These are phyloP conservation scores for Odontesthes bonariensis DNA, from an alignment of 2,113 vertebrate species.

Conservation along the genomic window DNA sequence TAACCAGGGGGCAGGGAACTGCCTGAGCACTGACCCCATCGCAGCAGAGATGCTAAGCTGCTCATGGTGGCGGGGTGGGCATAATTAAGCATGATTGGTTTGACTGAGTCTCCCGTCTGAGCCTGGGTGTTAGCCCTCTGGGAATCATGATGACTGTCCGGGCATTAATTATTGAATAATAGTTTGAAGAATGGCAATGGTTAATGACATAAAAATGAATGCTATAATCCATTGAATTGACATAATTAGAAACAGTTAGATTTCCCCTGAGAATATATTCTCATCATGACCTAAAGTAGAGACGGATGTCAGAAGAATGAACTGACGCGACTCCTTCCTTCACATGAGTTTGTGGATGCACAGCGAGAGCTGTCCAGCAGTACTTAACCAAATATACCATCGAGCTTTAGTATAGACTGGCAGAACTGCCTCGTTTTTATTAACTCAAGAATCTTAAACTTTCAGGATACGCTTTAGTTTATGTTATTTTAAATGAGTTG, in stretches of 20 bases:
- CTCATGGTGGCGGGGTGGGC: constrained; percentile 28
- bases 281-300: constrained; percentile 54
- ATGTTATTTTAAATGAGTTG: constrained; percentile 20
- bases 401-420: constrained; percentile 7
- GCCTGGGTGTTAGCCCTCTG: constrained; percentile 60
- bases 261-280: constrained; percentile 61
- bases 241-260: constrained; percentile 72
- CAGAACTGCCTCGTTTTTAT: not conserved
- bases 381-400: not conserved
- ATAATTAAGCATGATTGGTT: constrained; percentile 66
- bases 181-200: constrained; percentile 58
- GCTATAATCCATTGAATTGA: constrained; percentile 67
- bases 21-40: constrained; percentile 56
- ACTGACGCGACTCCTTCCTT: constrained; percentile 22
- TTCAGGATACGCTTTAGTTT: not conserved
- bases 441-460: not conserved
- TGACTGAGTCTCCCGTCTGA: constrained; percentile 55
- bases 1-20: constrained; percentile 1
- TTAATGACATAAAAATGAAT: constrained; percentile 68
- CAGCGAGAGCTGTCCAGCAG: not conserved
- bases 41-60: constrained; percentile 43
- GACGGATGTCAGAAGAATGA: constrained; percentile 31
- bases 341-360: not conserved
- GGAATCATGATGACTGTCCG: constrained; percentile 57
- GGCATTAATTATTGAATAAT: constrained; percentile 75